Base-by-base conservation (phyloP, 2,113 vertebrate genomes). In the Archocentrus centrarchus region DNA sequence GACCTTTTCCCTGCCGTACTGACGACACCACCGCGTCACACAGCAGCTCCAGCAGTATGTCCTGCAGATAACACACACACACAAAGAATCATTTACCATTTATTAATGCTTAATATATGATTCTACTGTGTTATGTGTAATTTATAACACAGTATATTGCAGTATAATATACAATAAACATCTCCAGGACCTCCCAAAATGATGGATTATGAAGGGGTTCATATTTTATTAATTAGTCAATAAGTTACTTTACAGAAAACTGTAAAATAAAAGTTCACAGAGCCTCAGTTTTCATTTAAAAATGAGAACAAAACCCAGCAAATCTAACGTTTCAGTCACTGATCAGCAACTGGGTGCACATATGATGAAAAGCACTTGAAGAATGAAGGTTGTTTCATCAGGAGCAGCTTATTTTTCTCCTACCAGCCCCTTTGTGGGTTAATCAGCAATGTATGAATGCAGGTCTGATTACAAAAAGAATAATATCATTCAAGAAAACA, bases 21-120 rank as follows among this genome's bases (percentile, higher is more conserved):
- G 41, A 93, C 62, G 95, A 89, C 57, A 92, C 79, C 94, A 98
- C 96, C 3, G 96, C 94, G 24, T 99, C 97, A 55, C 96, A 96
- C 90, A 99, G 92, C 3, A 99, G 95, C 66, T 98, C 97, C 94
- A 97, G 79, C 73, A 97, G 30, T 15, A 96, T 73, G 76, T 93
- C 96, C 98, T 99, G 91, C 2, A 86, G 41, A 70, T 2, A 14
- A 47, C 20, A 79, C 1, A 63, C 73, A 90, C 41, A 63, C 18
- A n/a, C 1, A 62, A 9, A 17, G 15, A 50, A 70, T 30, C 0
- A 50, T 17, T 50, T 50, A 70, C 44, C 0, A 10, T 70, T 30
- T 70, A 70, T 70, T 70, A 70, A 50, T 30, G 9, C n/a, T 78
- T 50, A 60, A 78, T 14, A 6, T 30, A 60, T 37, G 37, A 37